phyloP scores from a whole-genome alignment of 2,888 invertebrate species.

The Nomada fucata region DNA sequence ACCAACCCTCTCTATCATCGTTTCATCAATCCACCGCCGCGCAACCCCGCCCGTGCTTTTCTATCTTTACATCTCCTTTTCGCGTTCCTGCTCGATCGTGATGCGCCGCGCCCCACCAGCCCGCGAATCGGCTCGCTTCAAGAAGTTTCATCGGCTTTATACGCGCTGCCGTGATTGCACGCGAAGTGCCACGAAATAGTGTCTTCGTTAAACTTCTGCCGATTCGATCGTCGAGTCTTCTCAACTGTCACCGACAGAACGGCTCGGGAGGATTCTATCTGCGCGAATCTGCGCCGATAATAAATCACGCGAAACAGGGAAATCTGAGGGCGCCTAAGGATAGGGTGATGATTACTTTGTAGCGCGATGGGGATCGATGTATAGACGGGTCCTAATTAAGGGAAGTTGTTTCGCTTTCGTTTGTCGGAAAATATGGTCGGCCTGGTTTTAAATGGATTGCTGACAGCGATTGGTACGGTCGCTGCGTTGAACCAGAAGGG shows the following conservation, averaged over 20 bases:
- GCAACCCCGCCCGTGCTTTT: constrained; percentile 1
- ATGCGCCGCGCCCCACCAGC: not conserved
- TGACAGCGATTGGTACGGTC: no score
- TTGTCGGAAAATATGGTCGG: no score
- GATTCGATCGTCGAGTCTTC: constrained; percentile 20
- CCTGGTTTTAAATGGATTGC: no score
- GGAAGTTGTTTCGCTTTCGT: no score
- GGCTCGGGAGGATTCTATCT: not conserved
- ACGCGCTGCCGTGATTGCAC: constrained; percentile 14
- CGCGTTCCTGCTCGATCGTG: constrained; percentile 29
- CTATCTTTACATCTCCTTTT: constrained; percentile 53
- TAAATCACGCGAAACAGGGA: not conserved
- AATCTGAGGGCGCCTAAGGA: not conserved
- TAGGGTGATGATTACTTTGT: no score
- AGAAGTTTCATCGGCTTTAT: constrained; percentile 32
- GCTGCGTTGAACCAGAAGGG: no score
- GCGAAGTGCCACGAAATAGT: constrained; percentile 15
- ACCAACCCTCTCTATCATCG: constrained; percentile 42
- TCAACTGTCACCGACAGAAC: not conserved
- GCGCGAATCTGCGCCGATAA: not conserved
- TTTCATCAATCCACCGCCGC: constrained; percentile 26
- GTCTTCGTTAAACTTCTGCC: constrained; percentile 27
- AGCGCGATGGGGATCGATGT: no score
- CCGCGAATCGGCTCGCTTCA: constrained; percentile 11
- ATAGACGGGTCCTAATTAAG: no score